These are phyloP conservation scores for Alauda arvensis DNA, from an alignment of 2,797 vertebrate genomes.

Conservation along the genomic window DNA sequence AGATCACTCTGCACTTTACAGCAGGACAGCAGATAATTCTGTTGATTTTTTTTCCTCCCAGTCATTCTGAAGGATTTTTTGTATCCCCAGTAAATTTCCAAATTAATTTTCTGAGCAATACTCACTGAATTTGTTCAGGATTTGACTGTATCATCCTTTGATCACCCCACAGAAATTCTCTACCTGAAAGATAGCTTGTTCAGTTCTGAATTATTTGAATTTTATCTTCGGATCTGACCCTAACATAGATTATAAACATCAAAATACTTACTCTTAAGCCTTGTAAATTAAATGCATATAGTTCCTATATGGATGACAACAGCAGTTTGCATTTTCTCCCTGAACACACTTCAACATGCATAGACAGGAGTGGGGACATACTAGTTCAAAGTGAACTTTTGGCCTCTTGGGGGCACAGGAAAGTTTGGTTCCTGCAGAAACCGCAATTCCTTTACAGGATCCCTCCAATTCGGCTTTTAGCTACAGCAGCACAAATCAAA, in stretches of 20 bases:
- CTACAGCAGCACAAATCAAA: not conserved
- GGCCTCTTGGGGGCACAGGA: not conserved
- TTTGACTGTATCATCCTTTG: not conserved
- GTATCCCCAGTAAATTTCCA: not conserved
- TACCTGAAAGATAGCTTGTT: not conserved
- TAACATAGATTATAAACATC: not conserved
- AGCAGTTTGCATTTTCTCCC: not conserved
- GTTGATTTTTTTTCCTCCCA: rapidly evolving
- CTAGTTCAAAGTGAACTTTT: not conserved
- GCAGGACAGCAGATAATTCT: not conserved
- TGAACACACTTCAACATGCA: not conserved
- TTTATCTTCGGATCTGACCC: not conserved
- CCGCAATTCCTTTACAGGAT: not conserved
- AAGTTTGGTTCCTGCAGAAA: not conserved
- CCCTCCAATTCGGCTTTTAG: not conserved
- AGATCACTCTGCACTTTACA: not conserved
- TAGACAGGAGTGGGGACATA: not conserved
- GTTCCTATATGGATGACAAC: not conserved
- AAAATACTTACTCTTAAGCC: not conserved
- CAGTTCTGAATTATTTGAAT: not conserved
- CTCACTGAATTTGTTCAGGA: not conserved
- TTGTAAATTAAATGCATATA: not conserved
- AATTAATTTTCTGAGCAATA: not conserved
- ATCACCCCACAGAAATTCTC: not conserved
- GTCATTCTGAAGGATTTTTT: not conserved